phyloP scores from a whole-genome alignment of 2,888 invertebrate species.

The Tinea pellionella region DNA sequence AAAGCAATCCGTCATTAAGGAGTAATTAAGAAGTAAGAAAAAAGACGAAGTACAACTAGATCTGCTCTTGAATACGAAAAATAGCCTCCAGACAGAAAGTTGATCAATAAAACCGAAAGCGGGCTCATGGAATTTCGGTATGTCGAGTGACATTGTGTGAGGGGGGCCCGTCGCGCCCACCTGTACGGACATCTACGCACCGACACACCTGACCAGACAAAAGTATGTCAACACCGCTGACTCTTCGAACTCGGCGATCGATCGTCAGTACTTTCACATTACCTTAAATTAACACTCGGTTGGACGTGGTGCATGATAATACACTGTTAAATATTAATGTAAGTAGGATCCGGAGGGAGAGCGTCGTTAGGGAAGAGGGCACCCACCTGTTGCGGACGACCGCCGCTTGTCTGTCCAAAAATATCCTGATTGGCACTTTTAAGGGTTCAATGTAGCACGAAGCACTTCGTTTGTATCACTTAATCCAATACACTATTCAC shows the following conservation, averaged over 20 bases:
- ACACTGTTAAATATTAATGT: conserved; percentile 17
- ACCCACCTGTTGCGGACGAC: conserved; percentile 56
- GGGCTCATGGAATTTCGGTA: conserved; percentile 61
- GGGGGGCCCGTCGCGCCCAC: conserved; percentile 45
- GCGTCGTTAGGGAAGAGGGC: conserved; percentile 16
- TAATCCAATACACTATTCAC: conserved; percentile 11
- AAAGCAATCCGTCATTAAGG: not conserved
- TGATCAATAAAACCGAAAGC: conserved; percentile 47
- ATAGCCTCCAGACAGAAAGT: conserved; percentile 38
- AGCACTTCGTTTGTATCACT: conserved; percentile 12
- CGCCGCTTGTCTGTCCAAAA: conserved; percentile 43
- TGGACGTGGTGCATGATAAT: conserved; percentile 32
- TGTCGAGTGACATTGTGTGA: conserved; percentile 44
- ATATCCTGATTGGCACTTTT: conserved; percentile 66
- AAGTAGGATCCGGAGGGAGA: conserved; percentile 14
- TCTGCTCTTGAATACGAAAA: not conserved
- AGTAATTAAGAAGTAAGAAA: not conserved
- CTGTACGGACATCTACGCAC: conserved; percentile 38
- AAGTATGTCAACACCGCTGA: conserved; percentile 62
- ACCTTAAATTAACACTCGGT: conserved; percentile 58
- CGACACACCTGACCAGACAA: conserved; percentile 51
- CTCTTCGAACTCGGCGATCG: conserved; percentile 54
- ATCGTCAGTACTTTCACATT: conserved; percentile 66
- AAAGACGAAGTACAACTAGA: not conserved
- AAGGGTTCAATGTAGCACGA: conserved; percentile 29